Evolutionary conservation across 2,888 invertebrate genomes (phyloP).

Genomic region (Andrena bicolor): DNA sequence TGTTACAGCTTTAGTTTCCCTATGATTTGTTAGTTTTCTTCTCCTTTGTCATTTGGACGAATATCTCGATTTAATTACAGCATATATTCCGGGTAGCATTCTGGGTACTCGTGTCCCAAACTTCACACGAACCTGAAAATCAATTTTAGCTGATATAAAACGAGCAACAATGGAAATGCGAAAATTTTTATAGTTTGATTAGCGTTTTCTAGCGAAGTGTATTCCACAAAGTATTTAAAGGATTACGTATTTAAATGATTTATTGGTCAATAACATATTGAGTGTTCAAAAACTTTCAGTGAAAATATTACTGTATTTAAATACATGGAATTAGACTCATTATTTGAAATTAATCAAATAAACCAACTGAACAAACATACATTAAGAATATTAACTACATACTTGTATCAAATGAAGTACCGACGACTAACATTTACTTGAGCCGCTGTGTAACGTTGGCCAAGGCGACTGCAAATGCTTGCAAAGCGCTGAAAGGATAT

Average conservation of each 20-base stretch:
- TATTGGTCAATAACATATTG: too few species aligned
- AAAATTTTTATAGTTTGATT: background rate
- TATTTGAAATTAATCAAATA: too few species aligned
- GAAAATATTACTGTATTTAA: too few species aligned
- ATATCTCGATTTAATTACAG: conserved; percentile 56
- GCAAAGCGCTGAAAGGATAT: conserved; percentile 98
- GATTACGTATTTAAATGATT: too few species aligned
- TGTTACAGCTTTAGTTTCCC: conserved; percentile 50
- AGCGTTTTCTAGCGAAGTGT: too few species aligned
- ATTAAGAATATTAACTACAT: conserved; percentile 59
- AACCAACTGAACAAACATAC: background rate
- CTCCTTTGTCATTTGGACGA: conserved; percentile 56
- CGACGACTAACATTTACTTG: conserved; percentile 87
- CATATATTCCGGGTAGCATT: conserved; percentile 24
- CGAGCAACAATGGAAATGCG: background rate
- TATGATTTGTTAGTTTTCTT: conserved; percentile 27
- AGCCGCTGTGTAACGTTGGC: conserved; percentile 98
- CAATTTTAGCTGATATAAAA: background rate
- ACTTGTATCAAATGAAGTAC: conserved; percentile 75
- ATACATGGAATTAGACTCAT: too few species aligned
- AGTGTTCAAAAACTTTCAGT: too few species aligned
- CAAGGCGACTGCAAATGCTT: conserved; percentile 99
- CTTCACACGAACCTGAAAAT: conserved; percentile 74
- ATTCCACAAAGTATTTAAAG: too few species aligned
- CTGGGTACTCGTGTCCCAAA: conserved; percentile 71